Evolutionary conservation across 2,797 vertebrate genomes (phyloP).

Genomic region (Carcharodon carcharias): DNA sequence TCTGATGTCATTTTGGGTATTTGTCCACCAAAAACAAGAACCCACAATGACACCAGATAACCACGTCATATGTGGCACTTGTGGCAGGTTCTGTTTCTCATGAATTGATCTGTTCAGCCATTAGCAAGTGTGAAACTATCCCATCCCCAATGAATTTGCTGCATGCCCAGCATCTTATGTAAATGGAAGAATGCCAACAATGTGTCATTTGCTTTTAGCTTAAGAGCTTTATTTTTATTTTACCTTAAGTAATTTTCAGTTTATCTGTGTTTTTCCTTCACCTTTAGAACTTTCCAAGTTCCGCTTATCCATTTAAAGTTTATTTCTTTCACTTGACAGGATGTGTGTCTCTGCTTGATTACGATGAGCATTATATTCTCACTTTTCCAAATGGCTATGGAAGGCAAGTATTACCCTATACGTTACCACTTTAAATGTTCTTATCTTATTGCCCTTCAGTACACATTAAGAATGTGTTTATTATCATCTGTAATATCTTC

Average conservation of each 20-base stretch:
- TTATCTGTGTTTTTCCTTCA: not conserved
- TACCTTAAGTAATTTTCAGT: not conserved
- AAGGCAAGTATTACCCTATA: constrained; percentile 62
- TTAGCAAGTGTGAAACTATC: not conserved
- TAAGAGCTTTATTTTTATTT: not conserved
- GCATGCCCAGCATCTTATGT: not conserved
- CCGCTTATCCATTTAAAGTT: not conserved
- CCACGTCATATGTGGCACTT: not conserved
- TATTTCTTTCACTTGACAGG: constrained; percentile 55
- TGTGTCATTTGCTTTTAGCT: not conserved
- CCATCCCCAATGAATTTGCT: not conserved
- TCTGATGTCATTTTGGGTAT: too few species aligned
- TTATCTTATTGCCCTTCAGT: not conserved
- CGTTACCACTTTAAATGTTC: not conserved
- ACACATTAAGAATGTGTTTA: not conserved
- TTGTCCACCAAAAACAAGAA: too few species aligned
- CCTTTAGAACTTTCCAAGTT: not conserved
- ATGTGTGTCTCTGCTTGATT: constrained; percentile 89
- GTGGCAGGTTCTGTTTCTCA: not conserved
- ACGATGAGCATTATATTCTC: constrained; percentile 96
- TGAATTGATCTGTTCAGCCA: not conserved
- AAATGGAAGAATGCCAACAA: not conserved
- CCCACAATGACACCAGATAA: not conserved
- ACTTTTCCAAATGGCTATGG: constrained; percentile 97
- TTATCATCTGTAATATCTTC: not conserved